phyloP scores from a whole-genome alignment of 1,140 invertebrate species.

The Himalopsyche phryganea region DNA sequence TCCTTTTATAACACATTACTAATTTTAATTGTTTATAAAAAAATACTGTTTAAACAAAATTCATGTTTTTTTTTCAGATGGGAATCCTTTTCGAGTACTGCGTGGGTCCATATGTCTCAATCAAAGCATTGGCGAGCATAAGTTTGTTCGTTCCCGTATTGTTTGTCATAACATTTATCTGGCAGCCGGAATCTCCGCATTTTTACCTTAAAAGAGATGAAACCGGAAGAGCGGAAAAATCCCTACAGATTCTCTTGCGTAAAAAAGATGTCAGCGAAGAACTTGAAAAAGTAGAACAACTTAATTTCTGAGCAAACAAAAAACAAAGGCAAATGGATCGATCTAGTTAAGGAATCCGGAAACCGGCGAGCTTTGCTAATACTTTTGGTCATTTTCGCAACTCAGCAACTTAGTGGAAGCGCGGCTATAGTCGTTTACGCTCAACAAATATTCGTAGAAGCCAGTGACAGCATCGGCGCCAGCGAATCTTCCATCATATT shows the following conservation, averaged over 20 bases:
- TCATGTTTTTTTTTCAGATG: slow-evolving; percentile 50
- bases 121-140: slow-evolving; percentile 54
- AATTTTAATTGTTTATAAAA: too few species aligned
- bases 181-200: slow-evolving; percentile 58
- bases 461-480: slow-evolving; percentile 46
- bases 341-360: slow-evolving; percentile 57
- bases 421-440: slow-evolving; percentile 71
- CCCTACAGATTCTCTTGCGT: slow-evolving; percentile 48
- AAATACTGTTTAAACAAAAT: too few species aligned
- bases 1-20: too few species aligned
- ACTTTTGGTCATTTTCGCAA: slow-evolving; percentile 60
- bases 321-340: slow-evolving; percentile 51
- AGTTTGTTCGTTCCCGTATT: slow-evolving; percentile 53
- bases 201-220: slow-evolving; percentile 53
- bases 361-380: slow-evolving; percentile 62
- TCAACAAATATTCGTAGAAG: slow-evolving; percentile 64
- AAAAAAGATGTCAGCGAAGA: slow-evolving; percentile 57
- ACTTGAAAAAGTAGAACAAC: slow-evolving; percentile 58
- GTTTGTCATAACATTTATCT: slow-evolving; percentile 53
- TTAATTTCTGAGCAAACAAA: slow-evolving; percentile 56
- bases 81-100: slow-evolving; percentile 67
- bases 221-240: slow-evolving; percentile 47
- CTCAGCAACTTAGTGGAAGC: slow-evolving; percentile 72
- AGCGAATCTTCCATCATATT: slow-evolving; percentile 62
- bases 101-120: slow-evolving; percentile 59